Evolutionary conservation across 2,113 vertebrate species (phyloP).

Genomic region (Ariopsis seemanni): DNA sequence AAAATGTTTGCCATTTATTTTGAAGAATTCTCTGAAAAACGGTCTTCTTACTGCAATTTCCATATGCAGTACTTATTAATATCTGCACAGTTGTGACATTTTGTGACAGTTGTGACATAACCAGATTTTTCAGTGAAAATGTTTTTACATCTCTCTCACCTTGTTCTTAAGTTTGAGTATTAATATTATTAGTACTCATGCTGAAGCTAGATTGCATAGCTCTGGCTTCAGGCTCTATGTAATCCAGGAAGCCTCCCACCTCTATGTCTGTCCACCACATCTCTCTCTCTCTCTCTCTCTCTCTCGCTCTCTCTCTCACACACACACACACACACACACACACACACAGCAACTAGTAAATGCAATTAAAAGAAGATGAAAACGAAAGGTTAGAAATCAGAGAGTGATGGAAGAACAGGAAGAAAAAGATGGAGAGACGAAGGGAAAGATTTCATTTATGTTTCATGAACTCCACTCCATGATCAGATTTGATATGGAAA

Average conservation of each 20-base stretch:
- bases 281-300: background rate
- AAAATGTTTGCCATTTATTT: background rate
- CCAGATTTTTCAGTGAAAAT: background rate
- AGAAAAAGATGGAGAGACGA: background rate
- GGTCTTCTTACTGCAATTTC: background rate
- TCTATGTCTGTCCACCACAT: background rate
- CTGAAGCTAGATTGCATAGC: too few species aligned
- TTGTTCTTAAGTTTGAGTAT: background rate
- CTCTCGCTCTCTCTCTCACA: background rate
- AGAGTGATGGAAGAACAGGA: background rate
- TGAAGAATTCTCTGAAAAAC: background rate
- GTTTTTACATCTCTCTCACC: too few species aligned
- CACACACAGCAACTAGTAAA: background rate
- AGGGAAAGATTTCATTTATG: constrained; percentile 19
- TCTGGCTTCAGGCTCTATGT: background rate
- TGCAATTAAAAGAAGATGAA: constrained; percentile 16
- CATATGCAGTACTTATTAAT: background rate
- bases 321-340: background rate
- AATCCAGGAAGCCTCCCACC: background rate
- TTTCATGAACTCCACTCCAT: constrained; percentile 10
- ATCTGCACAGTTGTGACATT: background rate
- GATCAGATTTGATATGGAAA: constrained; percentile 29
- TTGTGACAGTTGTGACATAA: background rate
- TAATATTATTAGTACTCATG: background rate
- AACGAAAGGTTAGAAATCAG: constrained; percentile 18